Evolutionary conservation across 2,888 invertebrate species (phyloP).

Genomic region (Ectemnius cavifrons): DNA sequence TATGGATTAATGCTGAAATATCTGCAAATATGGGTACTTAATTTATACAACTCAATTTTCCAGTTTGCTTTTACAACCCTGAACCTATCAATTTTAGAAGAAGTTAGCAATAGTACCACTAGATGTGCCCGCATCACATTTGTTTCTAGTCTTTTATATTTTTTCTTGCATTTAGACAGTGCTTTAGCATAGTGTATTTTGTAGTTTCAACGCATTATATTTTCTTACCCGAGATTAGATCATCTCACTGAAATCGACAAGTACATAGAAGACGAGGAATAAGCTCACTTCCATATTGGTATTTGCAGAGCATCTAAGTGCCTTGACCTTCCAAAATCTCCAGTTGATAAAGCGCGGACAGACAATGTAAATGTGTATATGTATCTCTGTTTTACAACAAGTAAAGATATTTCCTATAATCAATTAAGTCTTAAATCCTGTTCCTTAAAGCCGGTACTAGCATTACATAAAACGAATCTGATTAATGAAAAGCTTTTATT

Average conservation of each 20-base stretch:
- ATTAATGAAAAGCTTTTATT: too few species aligned
- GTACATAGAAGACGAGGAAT: conserved; percentile 15
- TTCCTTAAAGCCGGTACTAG: neutral
- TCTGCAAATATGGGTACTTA: neutral
- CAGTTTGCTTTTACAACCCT: conserved; percentile 27
- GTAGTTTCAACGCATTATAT: conserved; percentile 15
- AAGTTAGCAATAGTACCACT: conserved; percentile 29
- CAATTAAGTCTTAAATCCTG: conserved; percentile 26
- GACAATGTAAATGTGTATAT: conserved; percentile 33
- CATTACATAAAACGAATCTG: too few species aligned
- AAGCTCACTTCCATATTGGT: conserved; percentile 51
- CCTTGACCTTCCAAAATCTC: conserved; percentile 61
- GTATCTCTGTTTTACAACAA: conserved; percentile 51
- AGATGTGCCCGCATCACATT: conserved; percentile 17
- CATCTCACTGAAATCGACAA: neutral
- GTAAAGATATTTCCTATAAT: conserved; percentile 50
- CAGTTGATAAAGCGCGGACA: conserved; percentile 23
- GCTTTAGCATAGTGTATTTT: conserved; percentile 30
- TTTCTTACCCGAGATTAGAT: conserved; percentile 4
- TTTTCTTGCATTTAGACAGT: conserved; percentile 38
- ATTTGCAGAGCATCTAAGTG: conserved; percentile 61
- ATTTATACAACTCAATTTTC: conserved; percentile 10
- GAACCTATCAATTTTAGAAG: conserved; percentile 21
- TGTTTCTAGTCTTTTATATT: conserved; percentile 25
- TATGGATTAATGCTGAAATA: conserved; percentile 20